Percentiles rank a stretch among this genome's conserved stretches.
These are phyloP conservation scores for Merodon equestris DNA, from an alignment of 2,888 invertebrate genomes.

Conservation along the genomic window DNA sequence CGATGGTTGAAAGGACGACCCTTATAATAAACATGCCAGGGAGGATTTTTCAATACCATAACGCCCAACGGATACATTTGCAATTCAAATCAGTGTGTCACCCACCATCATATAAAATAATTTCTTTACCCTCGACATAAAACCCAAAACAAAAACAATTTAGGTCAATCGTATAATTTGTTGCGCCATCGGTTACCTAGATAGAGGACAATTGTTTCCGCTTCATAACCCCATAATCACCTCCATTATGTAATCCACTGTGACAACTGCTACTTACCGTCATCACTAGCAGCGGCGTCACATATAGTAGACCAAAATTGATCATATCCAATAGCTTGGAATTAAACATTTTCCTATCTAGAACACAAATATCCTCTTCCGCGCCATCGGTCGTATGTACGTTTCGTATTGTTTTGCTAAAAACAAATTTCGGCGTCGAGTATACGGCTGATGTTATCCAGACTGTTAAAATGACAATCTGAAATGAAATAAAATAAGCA, in stretches of 20 bases:
- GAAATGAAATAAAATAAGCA: conserved; percentile 69
- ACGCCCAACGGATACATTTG: conserved; percentile 8
- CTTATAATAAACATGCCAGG: no score
- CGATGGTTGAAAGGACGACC: no score
- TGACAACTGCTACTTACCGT: conserved; percentile 79
- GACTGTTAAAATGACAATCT: conserved; percentile 88
- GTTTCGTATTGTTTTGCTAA: conserved; percentile 87
- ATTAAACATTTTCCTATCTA: conserved; percentile 87
- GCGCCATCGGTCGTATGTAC: conserved; percentile 77
- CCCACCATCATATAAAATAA: background rate
- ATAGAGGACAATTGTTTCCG: background rate
- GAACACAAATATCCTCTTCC: conserved; percentile 83
- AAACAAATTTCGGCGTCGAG: conserved; percentile 90
- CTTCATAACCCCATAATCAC: background rate
- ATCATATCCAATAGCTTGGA: conserved; percentile 88
- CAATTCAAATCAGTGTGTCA: conserved; percentile 20
- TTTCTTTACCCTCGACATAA: no score
- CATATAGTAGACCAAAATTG: conserved; percentile 90
- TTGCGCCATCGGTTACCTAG: no score
- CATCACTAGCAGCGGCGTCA: conserved; percentile 89
- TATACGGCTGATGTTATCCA: conserved; percentile 91
- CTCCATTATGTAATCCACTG: background rate
- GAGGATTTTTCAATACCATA: conserved; percentile 29
- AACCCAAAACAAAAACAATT: background rate
- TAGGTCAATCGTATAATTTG: conserved; percentile 33